Evolutionary conservation across 2,113 vertebrate genomes (phyloP).

Genomic region (Fulmarus glacialis): DNA sequence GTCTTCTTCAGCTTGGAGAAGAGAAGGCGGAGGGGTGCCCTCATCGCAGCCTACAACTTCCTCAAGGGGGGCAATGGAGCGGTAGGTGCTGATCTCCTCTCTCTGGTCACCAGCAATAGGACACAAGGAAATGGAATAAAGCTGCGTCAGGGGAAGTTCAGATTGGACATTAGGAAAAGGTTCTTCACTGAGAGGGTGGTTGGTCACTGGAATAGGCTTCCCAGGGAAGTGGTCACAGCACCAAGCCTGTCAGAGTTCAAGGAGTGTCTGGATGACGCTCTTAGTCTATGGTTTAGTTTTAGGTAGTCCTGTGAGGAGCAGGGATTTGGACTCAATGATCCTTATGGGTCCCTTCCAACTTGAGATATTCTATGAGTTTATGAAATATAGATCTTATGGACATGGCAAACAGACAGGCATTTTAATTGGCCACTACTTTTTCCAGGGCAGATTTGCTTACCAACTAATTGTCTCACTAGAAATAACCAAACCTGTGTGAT

Average conservation of each 20-base stretch:
- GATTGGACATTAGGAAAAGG: not conserved
- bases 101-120: not conserved
- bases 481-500: not conserved
- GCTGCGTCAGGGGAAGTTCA: not conserved
- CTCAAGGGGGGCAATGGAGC: fast-evolving
- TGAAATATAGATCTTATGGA: not conserved
- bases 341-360: not conserved
- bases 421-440: not conserved
- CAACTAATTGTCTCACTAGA: not conserved
- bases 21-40: not conserved
- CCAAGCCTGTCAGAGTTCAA: not conserved
- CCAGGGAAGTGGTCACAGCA: not conserved
- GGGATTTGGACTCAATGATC: not conserved
- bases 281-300: not conserved
- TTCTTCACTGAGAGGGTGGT: not conserved
- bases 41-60: not conserved
- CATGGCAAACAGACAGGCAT: not conserved
- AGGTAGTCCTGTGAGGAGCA: not conserved
- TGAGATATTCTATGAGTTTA: not conserved
- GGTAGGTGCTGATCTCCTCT: not conserved
- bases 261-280: fast-evolving
- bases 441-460: not conserved
- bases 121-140: not conserved
- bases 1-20: not conserved
- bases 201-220: not conserved